A percentile compares a stretch with the other conserved stretches of the same genome.
phyloP scores from a whole-genome alignment of 1,140 invertebrate species.

The Sitophilus oryzae region DNA sequence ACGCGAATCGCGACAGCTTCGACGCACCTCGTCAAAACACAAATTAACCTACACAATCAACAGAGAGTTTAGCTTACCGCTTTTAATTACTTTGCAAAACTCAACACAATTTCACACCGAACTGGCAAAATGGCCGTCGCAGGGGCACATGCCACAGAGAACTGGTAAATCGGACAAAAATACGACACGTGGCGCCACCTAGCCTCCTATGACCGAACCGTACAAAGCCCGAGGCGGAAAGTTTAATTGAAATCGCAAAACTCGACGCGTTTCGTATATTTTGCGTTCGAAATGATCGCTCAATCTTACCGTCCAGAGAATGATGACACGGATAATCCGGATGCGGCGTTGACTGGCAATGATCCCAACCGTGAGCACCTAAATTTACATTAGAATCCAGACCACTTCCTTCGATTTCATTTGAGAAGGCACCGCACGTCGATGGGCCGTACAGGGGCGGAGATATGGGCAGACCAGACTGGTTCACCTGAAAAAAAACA shows the following conservation, averaged over 20 bases:
- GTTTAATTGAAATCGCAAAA: constrained; percentile 3
- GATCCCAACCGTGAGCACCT: constrained; percentile 28
- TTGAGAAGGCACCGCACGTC: constrained; percentile 12
- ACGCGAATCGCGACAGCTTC: constrained; percentile 7
- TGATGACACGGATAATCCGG: constrained; percentile 21
- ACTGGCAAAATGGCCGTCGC: constrained; percentile 64
- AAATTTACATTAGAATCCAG: constrained; percentile 21
- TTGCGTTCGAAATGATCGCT: neutral
- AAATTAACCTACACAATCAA: constrained; percentile 27
- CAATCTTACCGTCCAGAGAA: constrained; percentile 29
- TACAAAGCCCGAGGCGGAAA: constrained; percentile 2
- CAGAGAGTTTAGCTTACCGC: constrained; percentile 41
- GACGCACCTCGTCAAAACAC: constrained; percentile 14
- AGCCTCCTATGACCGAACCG: constrained; percentile 5
- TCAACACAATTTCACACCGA: constrained; percentile 56
- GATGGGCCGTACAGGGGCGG: constrained; percentile 13
- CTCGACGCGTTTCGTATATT: neutral
- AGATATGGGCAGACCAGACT: neutral
- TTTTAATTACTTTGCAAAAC: constrained; percentile 47
- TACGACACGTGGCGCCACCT: constrained; percentile 29
- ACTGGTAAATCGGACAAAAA: constrained; percentile 48
- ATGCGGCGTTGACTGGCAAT: constrained; percentile 7
- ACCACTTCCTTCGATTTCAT: constrained; percentile 7
- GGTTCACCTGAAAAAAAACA: constrained; percentile 31
- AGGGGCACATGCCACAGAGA: constrained; percentile 60